Percentiles rank a stretch among this genome's conserved stretches.
Conservation (phyloP, 2,888 invertebrate species). For the Cryptus armator region DNA sequence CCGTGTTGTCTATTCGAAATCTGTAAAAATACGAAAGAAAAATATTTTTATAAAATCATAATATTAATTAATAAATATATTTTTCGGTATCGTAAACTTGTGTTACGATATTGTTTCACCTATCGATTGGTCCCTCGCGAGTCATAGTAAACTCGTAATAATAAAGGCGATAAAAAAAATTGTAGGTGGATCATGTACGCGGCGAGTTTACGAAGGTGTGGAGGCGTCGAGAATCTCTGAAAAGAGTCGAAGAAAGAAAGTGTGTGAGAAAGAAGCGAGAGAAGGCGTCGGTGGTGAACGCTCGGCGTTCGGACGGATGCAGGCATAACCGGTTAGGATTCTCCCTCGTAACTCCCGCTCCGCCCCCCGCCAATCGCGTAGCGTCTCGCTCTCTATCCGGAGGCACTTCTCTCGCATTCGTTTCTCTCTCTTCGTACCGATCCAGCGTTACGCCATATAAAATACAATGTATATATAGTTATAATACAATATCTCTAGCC, state of each 20-base stretch:
- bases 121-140: background rate
- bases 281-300: slow-evolving; percentile 38
- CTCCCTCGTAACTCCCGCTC: slow-evolving; percentile 52
- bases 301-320: slow-evolving; percentile 62
- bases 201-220: slow-evolving; percentile 56
- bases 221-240: slow-evolving; percentile 69
- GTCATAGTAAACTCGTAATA: slow-evolving; percentile 1
- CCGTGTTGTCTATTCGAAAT: slow-evolving; percentile 98
- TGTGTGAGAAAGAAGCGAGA: slow-evolving; percentile 61
- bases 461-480: slow-evolving; percentile 7
- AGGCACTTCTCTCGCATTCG: slow-evolving; percentile 59
- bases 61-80: no score
- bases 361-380: slow-evolving; percentile 58
- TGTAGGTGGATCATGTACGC: slow-evolving; percentile 27
- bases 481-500: no score
- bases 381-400: slow-evolving; percentile 59
- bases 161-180: background rate
- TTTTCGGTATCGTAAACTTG: background rate
- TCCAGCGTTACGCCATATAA: background rate
- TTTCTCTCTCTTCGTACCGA: background rate
- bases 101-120: background rate
- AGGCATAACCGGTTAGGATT: slow-evolving; percentile 71
- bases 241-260: slow-evolving; percentile 61
- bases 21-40: slow-evolving; percentile 84
- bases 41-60: background rate